Evolutionary conservation across 2,113 vertebrate genomes (phyloP), one percentile per base, ranked within the genome.

Genomic region (Heloderma charlesbogerti): DNA sequence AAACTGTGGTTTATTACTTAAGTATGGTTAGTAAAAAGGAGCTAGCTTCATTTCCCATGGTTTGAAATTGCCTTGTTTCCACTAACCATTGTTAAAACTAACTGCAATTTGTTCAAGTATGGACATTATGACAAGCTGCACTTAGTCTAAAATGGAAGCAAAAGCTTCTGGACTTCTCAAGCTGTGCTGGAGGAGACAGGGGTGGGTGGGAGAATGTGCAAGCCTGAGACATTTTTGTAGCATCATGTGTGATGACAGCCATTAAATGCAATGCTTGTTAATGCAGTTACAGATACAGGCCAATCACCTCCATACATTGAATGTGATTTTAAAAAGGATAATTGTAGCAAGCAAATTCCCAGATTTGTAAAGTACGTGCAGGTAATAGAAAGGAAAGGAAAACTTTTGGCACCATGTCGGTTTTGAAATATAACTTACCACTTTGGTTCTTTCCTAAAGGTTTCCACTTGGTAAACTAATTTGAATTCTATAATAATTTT

Each of bases 231-330:
- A 81, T 45, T 15, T 80, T 51, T 80, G 13, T 34, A 54, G 31
- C 48, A 13, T 31, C 2, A 34, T 51, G 48, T 80, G 48, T 34
- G 78, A 80, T 34, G 34, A 15, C 29, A 54, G 12, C 29, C 57
- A 27, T 81, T n/a, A 54, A 57, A 82, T n/a, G 34, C n/a, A 20
- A 7, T 22, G 16, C 20, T 40, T 25, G 12, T 16, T 67, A 45
- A 31, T 43, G 25, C 54, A 95, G 77, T 0, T 57, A 80, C 25
- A 51, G 45, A 60, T 86, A 90, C 84, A 88, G 89, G 22, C 2
- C 75, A 43, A 77, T 77, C 20, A 77, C 43, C 4, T 51, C 78
- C 45, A 31, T 31, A 15, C 45, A 31, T 34, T 31, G 43, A 48
- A 29, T 45, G 34, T 29, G 12, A 48, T 43, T 80, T 37, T 13